phyloP scores from a whole-genome alignment of 1,140 invertebrate genomes.

The Magallana angulata region DNA sequence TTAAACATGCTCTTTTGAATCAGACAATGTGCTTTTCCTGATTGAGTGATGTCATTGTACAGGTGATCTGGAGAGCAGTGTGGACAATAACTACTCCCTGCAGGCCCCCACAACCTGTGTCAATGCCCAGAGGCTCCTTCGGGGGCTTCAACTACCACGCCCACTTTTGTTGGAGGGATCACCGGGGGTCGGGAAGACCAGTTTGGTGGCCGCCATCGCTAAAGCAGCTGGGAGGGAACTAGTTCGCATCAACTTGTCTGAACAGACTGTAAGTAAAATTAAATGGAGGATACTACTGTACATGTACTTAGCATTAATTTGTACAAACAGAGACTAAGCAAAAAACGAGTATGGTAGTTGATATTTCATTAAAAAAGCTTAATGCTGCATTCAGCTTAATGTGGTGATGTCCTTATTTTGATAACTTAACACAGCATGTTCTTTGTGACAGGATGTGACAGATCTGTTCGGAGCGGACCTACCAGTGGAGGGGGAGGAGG shows the following conservation, averaged over 20 bases:
- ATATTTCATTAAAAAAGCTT: too few relatives aligned
- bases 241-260: conserved; percentile 97
- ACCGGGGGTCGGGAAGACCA: conserved; percentile 99
- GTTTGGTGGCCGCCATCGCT: conserved; percentile 94
- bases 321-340: too few relatives aligned
- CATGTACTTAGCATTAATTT: too few relatives aligned
- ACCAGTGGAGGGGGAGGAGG: conserved; percentile 90
- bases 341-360: too few relatives aligned
- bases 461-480: conserved; percentile 99
- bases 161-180: conserved; percentile 97
- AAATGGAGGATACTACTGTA: too few relatives aligned
- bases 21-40: too few relatives aligned
- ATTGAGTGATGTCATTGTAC: too few relatives aligned
- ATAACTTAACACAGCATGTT: too few relatives aligned
- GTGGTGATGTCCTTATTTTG: too few relatives aligned
- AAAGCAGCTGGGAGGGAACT: conserved; percentile 89
- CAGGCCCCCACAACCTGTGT: conserved; percentile 89
- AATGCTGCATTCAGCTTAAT: too few relatives aligned
- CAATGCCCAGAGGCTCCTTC: conserved; percentile 91
- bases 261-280: conserved; percentile 91
- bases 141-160: conserved; percentile 90
- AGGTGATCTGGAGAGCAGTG: neutral
- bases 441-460: conserved; percentile 88
- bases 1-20: too few relatives aligned
- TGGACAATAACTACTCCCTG: conserved; percentile 66